These are phyloP conservation scores for Thysanoteuthis rhombus DNA, from an alignment of 2,888 invertebrate genomes.

Conservation along the genomic window DNA sequence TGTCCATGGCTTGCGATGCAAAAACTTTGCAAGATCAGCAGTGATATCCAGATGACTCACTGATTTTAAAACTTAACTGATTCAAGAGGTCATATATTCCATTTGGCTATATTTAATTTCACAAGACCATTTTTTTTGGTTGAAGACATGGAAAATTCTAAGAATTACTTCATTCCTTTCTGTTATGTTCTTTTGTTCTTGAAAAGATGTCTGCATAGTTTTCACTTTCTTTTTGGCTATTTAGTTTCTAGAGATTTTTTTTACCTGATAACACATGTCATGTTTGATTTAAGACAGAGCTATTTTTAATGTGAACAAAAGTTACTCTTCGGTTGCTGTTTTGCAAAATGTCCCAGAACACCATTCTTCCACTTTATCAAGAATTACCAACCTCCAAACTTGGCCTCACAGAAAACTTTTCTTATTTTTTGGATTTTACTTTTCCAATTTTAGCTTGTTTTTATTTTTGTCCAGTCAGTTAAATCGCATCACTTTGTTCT, in stretches of 20 bases:
- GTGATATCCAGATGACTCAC: not conserved
- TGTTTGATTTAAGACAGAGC: not conserved
- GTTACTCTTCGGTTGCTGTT: not conserved
- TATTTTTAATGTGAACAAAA: slow-evolving; percentile 1
- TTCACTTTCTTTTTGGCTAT: not conserved
- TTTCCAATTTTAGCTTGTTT: too few relatives aligned
- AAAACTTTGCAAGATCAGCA: not conserved
- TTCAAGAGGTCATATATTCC: not conserved
- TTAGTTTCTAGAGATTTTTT: not conserved
- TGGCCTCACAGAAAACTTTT: too few relatives aligned
- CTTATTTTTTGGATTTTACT: too few relatives aligned
- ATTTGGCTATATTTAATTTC: not conserved
- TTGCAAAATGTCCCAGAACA: not conserved
- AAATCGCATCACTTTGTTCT: too few relatives aligned
- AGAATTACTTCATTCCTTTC: not conserved
- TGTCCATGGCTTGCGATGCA: not conserved
- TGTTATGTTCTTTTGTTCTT: not conserved
- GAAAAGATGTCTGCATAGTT: not conserved
- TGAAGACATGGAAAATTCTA: not conserved
- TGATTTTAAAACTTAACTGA: not conserved
- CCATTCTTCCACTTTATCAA: not conserved
- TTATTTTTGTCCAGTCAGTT: too few relatives aligned
- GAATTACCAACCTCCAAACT: not conserved
- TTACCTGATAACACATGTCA: not conserved
- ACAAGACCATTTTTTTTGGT: not conserved